phyloP scores from a whole-genome alignment of 53 echinoderm and acorn worm species.

The Arbacia lixula region DNA sequence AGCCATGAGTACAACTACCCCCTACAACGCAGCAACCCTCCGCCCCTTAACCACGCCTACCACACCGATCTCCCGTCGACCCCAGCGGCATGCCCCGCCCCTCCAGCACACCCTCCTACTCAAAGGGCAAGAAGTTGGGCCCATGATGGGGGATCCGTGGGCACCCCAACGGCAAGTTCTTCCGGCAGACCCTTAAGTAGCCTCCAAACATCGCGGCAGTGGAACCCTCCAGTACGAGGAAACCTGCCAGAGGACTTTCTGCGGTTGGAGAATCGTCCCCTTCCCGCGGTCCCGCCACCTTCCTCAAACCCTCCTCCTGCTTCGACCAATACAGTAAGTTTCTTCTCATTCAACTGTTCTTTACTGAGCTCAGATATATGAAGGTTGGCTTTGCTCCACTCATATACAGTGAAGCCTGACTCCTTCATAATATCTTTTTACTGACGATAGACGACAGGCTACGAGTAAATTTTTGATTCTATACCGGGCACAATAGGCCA shows the following conservation, averaged over 20 bases:
- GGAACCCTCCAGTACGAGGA: constrained; percentile 88
- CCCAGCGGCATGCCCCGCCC: constrained; percentile 1
- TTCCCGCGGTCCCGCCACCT: not conserved
- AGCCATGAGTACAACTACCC: too few relatives aligned
- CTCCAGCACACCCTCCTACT: not conserved
- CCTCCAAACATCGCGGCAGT: constrained; percentile 45
- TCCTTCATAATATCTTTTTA: too few relatives aligned
- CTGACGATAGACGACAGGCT: too few relatives aligned
- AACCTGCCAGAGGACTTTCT: constrained; percentile 90
- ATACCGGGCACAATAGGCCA: too few relatives aligned
- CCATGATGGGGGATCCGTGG: not conserved
- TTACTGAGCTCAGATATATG: too few relatives aligned
- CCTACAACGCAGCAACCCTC: too few relatives aligned
- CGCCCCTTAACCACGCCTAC: not conserved
- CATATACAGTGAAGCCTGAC: too few relatives aligned
- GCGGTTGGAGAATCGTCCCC: constrained; percentile 13
- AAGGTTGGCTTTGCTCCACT: too few relatives aligned
- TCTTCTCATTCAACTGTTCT: too few relatives aligned
- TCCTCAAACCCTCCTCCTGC: too few relatives aligned
- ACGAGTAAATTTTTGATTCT: too few relatives aligned
- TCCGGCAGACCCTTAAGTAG: not conserved
- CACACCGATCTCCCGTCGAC: not conserved
- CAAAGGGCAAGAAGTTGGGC: not conserved
- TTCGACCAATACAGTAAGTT: too few relatives aligned
- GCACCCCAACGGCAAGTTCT: not conserved